These are phyloP conservation scores for Hypselothyrea guttata DNA, from an alignment of 2,888 invertebrate species.

Conservation along the genomic window DNA sequence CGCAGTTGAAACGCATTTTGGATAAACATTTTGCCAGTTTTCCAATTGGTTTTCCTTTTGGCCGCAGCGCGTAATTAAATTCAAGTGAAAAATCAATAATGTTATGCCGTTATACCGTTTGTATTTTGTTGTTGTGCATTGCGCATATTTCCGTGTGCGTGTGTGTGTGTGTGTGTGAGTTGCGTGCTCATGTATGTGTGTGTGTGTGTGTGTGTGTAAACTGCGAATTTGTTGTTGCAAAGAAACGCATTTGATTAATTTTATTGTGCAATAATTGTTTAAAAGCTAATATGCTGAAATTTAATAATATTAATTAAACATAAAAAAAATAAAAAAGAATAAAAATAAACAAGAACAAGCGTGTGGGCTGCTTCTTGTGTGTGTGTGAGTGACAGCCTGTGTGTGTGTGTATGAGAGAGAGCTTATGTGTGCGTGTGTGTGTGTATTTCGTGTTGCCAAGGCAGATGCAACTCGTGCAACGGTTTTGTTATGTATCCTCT, in stretches of 20 bases:
- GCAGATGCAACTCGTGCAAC: too few species aligned
- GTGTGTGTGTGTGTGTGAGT: slow-evolving; percentile 2
- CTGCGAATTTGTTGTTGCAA: not conserved
- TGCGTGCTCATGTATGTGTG: not conserved
- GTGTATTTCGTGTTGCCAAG: slow-evolving; percentile 37
- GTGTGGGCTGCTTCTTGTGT: too few species aligned
- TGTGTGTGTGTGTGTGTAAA: slow-evolving; percentile 9
- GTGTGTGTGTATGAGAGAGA: slow-evolving; percentile 19
- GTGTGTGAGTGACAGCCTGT: slow-evolving; percentile 3
- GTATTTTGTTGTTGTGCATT: slow-evolving; percentile 43
- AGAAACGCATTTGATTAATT: not conserved
- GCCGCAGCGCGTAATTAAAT: slow-evolving; percentile 39
- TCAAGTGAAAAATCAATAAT: slow-evolving; percentile 54
- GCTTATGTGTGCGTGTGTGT: slow-evolving; percentile 11
- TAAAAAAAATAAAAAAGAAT: too few species aligned
- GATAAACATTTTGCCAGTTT: too few species aligned
- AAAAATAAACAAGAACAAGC: too few species aligned
- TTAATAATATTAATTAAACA: too few species aligned
- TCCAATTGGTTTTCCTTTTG: too few species aligned
- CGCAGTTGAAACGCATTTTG: too few species aligned
- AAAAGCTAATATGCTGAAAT: too few species aligned
- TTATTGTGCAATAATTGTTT: too few species aligned
- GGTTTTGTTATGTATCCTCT: too few species aligned
- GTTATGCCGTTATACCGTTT: slow-evolving; percentile 51
- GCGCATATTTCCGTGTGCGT: slow-evolving; percentile 14